Percentiles rank a stretch among this genome's conserved stretches.
phyloP scores from a whole-genome alignment of 2,797 vertebrate genomes.

The Clarias platycephalus region DNA sequence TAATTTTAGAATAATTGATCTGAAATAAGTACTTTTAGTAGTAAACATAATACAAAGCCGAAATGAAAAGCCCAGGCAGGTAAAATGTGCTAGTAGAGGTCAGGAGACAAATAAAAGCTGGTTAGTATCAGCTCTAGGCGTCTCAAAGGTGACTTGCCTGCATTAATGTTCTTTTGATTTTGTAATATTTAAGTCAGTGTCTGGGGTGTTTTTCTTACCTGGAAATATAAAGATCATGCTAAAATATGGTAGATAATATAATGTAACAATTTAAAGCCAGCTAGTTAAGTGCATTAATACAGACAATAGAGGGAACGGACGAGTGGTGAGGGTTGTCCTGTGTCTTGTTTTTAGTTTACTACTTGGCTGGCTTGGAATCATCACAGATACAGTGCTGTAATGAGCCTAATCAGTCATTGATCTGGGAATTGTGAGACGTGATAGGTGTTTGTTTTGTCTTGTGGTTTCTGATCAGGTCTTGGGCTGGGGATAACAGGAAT shows the following conservation, averaged over 20 bases:
- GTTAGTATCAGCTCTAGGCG: background rate
- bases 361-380: too few relatives aligned
- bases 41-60: background rate
- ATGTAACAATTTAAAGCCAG: background rate
- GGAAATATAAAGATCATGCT: background rate
- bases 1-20: background rate
- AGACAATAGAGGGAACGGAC: background rate
- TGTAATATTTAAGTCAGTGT: background rate
- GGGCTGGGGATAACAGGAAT: background rate
- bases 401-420: background rate
- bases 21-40: background rate
- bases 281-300: slow-evolving; percentile 4
- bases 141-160: background rate
- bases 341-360: background rate
- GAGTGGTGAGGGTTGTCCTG: background rate
- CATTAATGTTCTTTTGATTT: background rate
- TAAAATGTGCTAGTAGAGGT: background rate
- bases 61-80: background rate
- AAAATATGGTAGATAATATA: background rate
- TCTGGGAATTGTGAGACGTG: background rate
- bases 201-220: background rate
- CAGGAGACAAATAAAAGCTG: background rate
- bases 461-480: slow-evolving; percentile 6
- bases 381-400: background rate
- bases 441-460: background rate